These are phyloP conservation scores for Oscheius sp. DNA, from an alignment of 2,888 invertebrate genomes.

Conservation along the genomic window DNA sequence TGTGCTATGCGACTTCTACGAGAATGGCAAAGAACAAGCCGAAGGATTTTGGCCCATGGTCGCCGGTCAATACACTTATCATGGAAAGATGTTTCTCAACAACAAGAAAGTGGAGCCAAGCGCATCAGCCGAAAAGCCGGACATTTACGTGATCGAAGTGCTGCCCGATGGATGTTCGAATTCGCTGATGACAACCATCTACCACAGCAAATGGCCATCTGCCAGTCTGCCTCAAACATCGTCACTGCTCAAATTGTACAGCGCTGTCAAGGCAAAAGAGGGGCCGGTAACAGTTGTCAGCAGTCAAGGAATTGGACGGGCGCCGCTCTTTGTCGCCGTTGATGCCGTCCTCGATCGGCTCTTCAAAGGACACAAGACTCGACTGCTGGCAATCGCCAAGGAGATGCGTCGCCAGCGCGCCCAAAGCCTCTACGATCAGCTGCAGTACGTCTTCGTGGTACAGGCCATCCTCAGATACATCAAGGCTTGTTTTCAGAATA, in stretches of 20 bases:
- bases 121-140: background rate
- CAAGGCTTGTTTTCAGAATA: no score
- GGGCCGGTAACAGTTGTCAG: no score
- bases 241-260: background rate
- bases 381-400: background rate
- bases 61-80: slow-evolving; percentile 35
- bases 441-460: no score
- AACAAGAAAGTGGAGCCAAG: slow-evolving; percentile 40
- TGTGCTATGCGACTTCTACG: background rate
- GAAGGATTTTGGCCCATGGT: slow-evolving; percentile 37
- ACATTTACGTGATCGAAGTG: slow-evolving; percentile 38
- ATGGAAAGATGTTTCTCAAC: slow-evolving; percentile 50
- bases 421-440: background rate
- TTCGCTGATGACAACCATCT: slow-evolving; percentile 20
- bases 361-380: background rate
- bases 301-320: background rate
- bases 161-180: slow-evolving; percentile 48
- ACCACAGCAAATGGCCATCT: background rate
- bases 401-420: background rate
- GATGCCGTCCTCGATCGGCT: background rate
- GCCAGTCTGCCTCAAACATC: no score
- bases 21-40: background rate
- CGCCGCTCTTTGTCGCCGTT: background rate
- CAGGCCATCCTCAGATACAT: no score
- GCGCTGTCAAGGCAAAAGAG: background rate